These are phyloP conservation scores for Lytechinus variegatus DNA, from an alignment of 35 echinoderm and acorn worm genomes.

Conservation along the genomic window DNA sequence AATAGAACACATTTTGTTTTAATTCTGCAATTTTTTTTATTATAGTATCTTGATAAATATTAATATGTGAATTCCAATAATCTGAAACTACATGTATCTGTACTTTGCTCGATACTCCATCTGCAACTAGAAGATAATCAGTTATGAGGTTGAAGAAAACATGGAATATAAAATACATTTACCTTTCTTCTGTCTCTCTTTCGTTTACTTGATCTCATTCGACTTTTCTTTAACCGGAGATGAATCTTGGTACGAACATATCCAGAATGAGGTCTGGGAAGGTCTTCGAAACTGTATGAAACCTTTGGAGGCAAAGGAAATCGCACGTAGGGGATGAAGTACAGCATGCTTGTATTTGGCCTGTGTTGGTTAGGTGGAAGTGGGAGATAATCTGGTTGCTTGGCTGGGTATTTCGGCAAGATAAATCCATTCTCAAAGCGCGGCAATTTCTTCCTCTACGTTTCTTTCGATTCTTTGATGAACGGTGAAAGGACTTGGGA, in stretches of 20 bases:
- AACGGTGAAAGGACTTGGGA: not conserved
- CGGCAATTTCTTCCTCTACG: not conserved
- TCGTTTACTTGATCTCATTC: conserved; percentile 36
- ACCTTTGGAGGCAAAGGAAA: not conserved
- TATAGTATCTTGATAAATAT: not conserved
- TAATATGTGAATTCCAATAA: not conserved
- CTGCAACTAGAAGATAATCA: too few species aligned
- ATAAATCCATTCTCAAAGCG: not conserved
- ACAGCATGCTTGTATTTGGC: not conserved
- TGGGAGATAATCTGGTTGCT: not conserved
- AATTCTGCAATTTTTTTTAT: too few species aligned
- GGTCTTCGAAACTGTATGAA: not conserved
- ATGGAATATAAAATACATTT: not conserved
- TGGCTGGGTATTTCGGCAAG: not conserved
- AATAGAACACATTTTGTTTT: too few species aligned
- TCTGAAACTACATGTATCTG: not conserved
- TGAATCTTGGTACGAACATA: conserved; percentile 15
- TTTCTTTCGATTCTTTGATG: not conserved
- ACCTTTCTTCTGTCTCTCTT: conserved; percentile 50
- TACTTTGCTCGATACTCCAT: not conserved
- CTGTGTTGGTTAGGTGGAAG: conserved; percentile 33
- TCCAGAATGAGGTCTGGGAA: not conserved
- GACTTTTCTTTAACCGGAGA: not conserved
- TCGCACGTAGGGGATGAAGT: not conserved
- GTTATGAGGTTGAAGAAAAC: too few species aligned